Evolutionary conservation across 2,113 vertebrate species (phyloP), one percentile per base, ranked within the genome.

Genomic region (Lucifuga dentata): DNA sequence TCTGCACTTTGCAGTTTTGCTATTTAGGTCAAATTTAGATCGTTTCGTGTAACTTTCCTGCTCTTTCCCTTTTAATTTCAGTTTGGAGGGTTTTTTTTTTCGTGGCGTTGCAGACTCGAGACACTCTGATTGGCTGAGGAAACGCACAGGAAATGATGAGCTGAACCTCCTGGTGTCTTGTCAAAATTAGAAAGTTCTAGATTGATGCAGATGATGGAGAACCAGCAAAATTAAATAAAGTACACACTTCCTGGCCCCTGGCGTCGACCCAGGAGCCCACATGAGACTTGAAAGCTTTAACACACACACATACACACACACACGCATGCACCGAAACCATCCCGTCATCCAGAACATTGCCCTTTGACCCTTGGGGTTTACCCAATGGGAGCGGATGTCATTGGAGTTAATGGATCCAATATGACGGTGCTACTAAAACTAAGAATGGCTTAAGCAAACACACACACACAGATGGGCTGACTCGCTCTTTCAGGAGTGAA

Each of bases 371-470:
- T 0, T 0, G 21, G 52, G 33, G 52, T n/a, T 61, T 73, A 20
- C 40, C 63, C 60, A 35, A 9, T 7, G 17, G 39, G 43, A 78
- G 69, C 60, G 61, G 78, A 84, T 84, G 84, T 81, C 86, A 60
- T 84, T 61, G 76, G 60, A 70, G 20, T 41, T 76, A 78, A 86
- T 62, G 57, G 60, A 62, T 63, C 26, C 81, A 82, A 50, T 3
- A 19, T 46, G 82, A 73, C 24, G 16, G 8, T 17, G 12, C 55
- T 39, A 60, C 46, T 60, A 73, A 63, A 74, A 43, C 40, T 61
- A 69, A 45, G 29, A 15, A 23, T 45, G 55, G 20, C 16, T 20
- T 15, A 41, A 29, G 38, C 19, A 64, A 51, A 68, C 61, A 61
- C 55, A 71, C 13, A 50, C 45, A 36, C 57, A 57, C 39, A 49